Evolutionary conservation across 2,888 invertebrate genomes (phyloP), one percentile per base, ranked within the genome.

Genomic region (Cosmorhoe ocellata): DNA sequence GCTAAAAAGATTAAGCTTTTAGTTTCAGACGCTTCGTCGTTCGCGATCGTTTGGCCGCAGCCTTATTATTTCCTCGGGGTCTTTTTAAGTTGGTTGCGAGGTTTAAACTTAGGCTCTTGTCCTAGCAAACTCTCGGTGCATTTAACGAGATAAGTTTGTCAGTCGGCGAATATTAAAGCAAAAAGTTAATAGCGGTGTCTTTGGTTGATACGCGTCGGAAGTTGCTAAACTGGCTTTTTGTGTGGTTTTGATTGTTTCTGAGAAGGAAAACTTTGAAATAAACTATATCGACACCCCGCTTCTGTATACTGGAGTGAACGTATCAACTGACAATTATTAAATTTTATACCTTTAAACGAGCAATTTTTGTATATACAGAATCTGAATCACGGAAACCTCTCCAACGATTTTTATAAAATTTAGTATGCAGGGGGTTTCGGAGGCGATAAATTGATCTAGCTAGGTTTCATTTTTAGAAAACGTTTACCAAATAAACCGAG

Each of bases 71-170:
- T 58, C 51, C 11, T 13, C 36, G 39, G 14, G 76, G n/a, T 70
- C 79, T 51, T 46, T 43, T 52, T 59, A 67, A 9, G 48, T 10
- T 70, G 73, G 79, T 38, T 36, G 39, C 30, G 28, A 56, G 58
- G 62, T 58, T 60, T 60, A 67, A 81, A 80, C 70, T 80, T 74
- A 61, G 62, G 71, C 71, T 66, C 71, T 69, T 70, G 70, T 71
- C 59, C 66, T 71, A 62, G 66, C 75, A 78, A 80, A 82, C 79
- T 82, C 76, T 74, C 52, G 74, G 81, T 81, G 82, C 81, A 83
- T 80, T 82, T 84, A 84, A 84, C 78, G 81, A 84, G 83, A 76
- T 84, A 84, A 84, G 75, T 84, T 84, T 68, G 71, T 76, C 79
- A 71, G 74, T 71, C 70, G 64, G 42, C 53, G 59, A 64, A 69